These are phyloP conservation scores for Ctenochaetus hawaiiensis DNA, from an alignment of 2,797 vertebrate species.

Conservation along the genomic window DNA sequence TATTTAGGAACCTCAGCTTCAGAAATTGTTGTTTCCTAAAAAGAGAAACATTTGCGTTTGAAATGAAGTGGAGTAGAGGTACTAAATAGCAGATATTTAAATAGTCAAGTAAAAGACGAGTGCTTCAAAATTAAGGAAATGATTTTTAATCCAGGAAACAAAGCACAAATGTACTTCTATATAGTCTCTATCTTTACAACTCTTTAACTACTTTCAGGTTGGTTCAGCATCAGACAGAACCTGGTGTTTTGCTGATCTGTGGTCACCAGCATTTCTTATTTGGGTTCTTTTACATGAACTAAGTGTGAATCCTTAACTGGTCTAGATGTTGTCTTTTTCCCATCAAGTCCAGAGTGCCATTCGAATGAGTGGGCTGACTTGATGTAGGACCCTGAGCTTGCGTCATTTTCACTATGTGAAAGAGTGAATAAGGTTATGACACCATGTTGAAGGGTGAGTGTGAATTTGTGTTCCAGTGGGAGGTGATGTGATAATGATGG, in stretches of 20 bases:
- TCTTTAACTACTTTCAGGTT: neutral
- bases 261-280: too few species aligned
- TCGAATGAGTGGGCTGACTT: slow-evolving; percentile 20
- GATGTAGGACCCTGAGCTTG: neutral
- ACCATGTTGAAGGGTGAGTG: slow-evolving; percentile 24
- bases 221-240: neutral
- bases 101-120: neutral
- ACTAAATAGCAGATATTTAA: too few species aligned
- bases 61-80: neutral
- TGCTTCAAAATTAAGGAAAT: neutral
- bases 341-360: neutral
- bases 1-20: neutral
- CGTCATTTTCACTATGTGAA: slow-evolving; percentile 13
- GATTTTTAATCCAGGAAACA: neutral
- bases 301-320: neutral
- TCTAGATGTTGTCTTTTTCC: neutral
- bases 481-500: slow-evolving; percentile 48
- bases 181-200: neutral
- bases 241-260: neutral
- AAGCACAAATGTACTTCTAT: neutral
- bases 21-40: neutral
- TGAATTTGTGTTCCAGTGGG: slow-evolving; percentile 41
- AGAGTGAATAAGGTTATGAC: neutral
- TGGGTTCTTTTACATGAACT: neutral
- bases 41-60: neutral